Conservation (phyloP, 2,888 invertebrate genomes). For the Megamerina dolium region DNA sequence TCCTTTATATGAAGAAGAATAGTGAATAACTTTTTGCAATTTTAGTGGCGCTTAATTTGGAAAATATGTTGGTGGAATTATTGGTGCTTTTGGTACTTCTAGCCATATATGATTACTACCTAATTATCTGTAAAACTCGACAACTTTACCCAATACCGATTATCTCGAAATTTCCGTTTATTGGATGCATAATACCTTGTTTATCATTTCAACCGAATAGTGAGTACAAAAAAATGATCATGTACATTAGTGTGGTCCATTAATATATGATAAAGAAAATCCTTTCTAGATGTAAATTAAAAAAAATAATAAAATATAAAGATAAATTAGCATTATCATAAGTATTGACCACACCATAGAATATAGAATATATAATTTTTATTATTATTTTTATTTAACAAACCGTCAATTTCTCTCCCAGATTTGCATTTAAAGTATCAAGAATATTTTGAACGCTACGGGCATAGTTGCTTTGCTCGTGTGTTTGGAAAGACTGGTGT, state of each 20-base stretch:
- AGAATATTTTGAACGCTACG: constrained; percentile 18
- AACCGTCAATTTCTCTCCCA: neutral
- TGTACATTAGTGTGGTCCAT: too few relatives aligned
- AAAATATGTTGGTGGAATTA: constrained; percentile 44
- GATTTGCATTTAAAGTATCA: constrained; percentile 21
- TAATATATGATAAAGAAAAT: too few relatives aligned
- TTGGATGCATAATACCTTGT: constrained; percentile 34
- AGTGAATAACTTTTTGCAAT: too few relatives aligned
- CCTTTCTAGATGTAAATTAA: too few relatives aligned
- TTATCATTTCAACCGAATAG: constrained; percentile 37
- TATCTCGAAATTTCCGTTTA: constrained; percentile 33
- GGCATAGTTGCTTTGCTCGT: constrained; percentile 20
- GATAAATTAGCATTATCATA: too few relatives aligned
- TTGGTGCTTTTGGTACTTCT: constrained; percentile 10
- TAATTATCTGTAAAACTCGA: constrained; percentile 9
- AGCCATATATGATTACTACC: constrained; percentile 8
- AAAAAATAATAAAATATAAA: too few relatives aligned
- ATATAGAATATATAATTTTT: neutral
- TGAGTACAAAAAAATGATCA: too few relatives aligned
- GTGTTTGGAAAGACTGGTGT: constrained; percentile 25
- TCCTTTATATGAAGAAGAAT: too few relatives aligned
- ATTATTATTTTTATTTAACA: neutral
- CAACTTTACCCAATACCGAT: constrained; percentile 27
- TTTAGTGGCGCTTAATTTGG: too few relatives aligned
- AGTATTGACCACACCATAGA: too few relatives aligned